Evolutionary conservation across 2,888 invertebrate species (phyloP), one percentile per base, ranked within the genome.

Genomic region (Fragum whitleyi): DNA sequence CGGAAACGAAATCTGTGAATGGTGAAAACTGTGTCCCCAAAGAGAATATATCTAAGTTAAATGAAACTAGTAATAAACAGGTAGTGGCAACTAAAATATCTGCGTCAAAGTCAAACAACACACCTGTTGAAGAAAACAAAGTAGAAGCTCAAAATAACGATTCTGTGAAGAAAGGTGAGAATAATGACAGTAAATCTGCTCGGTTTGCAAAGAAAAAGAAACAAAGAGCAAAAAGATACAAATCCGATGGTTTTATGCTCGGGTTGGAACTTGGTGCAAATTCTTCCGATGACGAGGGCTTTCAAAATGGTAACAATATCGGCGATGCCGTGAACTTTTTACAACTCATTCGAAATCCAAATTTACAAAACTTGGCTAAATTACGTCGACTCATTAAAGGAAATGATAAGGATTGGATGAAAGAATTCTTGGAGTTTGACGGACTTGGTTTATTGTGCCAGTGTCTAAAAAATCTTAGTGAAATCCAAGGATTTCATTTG

Each of bases 401-500:
- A 3, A 91, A 90, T 61, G 92, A 92, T 75, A 83, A 87, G 11
- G 91, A 91, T 68, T 92, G 92, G 91, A 92, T 91, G 90, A 83
- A 83, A 61, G 88, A 89, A 36, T 92, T 91, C 75, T 75, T 92
- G 62, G 89, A 90, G 62, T 92, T 90, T 76, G 92, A 91, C 74
- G 92, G 92, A 0, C 79, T 92, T 26, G 92, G 91, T 2, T 57
- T 92, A 51, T 71, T 92, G 53, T 91, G 91, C 70, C 90, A 91
- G 81, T 91, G 90, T 73, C 79, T 92, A 32, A 90, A 90, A 55
- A 89, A 90, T 61, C 80, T 92, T 2, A 86, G 89, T 69, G 82
- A 84, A 29, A 86, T 86, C 28, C 87, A 88, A 29, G 88, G 89
- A 11, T 86, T 83, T 21, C 90, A 90, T 79, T 77, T 92, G 47